Base-by-base conservation (phyloP, 2,888 invertebrate genomes). In the Spicauda simplicius region DNA sequence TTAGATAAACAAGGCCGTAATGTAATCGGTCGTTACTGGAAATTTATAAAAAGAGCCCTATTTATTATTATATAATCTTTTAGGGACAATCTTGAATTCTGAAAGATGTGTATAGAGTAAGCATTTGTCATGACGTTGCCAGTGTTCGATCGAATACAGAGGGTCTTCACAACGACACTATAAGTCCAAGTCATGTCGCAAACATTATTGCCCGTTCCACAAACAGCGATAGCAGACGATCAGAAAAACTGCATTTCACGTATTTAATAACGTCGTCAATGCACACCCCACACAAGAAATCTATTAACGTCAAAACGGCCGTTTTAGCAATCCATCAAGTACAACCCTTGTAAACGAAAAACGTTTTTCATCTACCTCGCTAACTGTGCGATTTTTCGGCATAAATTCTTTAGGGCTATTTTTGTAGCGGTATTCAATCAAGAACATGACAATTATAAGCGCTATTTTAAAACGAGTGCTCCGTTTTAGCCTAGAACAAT, bases 191-290 rank as follows among this genome's bases (percentile, higher is more conserved):
- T 85, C 84, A 86, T 84, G 84, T 84, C 71, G 80, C 80, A 78
- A 78, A 83, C 85, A 85, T 87, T 84, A 86, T 37, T 62, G 55
- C 64, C 67, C 65, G 57, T 25, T 25, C 64, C 66, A 45, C 64
- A 53, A 64, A 64, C 50, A 20, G 41, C 59, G 62, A 70, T 66
- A 63, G 53, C 41, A 50, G 76, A 80, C 85, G 87, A 86, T 90
- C 88, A 88, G 81, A 85, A 90, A 91, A 92, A 90, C 81, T 89
- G 91, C 92, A 91, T 90, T 83, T 93, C 91, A 91, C 80, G 90
- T 87, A 88, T 90, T 90, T 89, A 92, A 92, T 91, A 90, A 88
- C 84, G 80, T 83, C 86, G 82, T 86, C 86, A 82, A 76, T 77
- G 77, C 82, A 76, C 82, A 84, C 86, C 89, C 88, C 77, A 82